Conservation (phyloP, 2,113 vertebrate species). For the Macroglossus sobrinus region DNA sequence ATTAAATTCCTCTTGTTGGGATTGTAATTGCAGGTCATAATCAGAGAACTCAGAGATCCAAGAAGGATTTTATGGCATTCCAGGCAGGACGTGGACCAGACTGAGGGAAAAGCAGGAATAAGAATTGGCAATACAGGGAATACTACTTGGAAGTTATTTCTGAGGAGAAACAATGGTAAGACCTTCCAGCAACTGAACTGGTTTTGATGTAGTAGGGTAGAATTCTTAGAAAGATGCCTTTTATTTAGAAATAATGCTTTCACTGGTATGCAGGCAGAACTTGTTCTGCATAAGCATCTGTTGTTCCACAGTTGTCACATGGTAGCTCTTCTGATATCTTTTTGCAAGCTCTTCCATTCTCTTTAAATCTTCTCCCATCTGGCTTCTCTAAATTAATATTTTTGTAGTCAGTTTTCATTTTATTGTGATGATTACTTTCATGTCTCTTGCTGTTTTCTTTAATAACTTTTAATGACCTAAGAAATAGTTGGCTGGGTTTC, state of each 20-base stretch:
- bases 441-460: constrained; percentile 36
- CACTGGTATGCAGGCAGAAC: not conserved
- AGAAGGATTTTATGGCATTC: not conserved
- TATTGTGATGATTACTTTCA: not conserved
- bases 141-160: not conserved
- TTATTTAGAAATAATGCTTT: not conserved
- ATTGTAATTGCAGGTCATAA: constrained; percentile 48
- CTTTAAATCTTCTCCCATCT: not conserved
- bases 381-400: constrained; percentile 13
- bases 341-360: not conserved
- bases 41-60: not conserved
- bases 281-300: not conserved
- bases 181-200: not conserved
- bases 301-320: not conserved
- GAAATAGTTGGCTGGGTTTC: constrained; percentile 44
- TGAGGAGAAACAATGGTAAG: constrained; percentile 42
- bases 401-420: not conserved
- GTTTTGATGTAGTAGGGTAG: not conserved
- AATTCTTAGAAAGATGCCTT: not conserved
- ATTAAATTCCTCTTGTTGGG: not conserved
- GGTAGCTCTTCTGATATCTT: fast-evolving
- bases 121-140: not conserved
- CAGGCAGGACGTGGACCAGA: not conserved
- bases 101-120: not conserved
- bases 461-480: constrained; percentile 55